Conservation (phyloP, 2,888 invertebrate species). For the Toxonevra muliebris region DNA sequence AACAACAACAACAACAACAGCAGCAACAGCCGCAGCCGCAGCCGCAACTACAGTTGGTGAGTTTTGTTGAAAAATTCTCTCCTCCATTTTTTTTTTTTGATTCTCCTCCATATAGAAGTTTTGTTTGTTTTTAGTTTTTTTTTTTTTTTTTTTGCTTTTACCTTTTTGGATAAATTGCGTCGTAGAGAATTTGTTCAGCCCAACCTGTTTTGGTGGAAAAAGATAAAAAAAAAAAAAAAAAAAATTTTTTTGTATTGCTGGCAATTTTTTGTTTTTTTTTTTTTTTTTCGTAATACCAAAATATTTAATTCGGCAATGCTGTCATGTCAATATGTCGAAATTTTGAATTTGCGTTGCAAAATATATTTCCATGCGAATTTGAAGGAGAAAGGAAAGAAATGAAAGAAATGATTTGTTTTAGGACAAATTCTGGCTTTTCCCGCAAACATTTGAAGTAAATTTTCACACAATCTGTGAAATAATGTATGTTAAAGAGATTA, state of each 20-base stretch:
- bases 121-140: slow-evolving; percentile 30
- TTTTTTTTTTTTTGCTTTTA: not conserved
- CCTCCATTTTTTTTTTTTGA: not conserved
- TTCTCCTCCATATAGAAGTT: slow-evolving; percentile 4
- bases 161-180: too few relatives aligned
- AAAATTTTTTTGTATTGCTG: not conserved
- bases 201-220: too few relatives aligned
- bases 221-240: too few relatives aligned
- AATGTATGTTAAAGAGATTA: too few relatives aligned
- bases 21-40: slow-evolving; percentile 42
- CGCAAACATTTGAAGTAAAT: too few relatives aligned
- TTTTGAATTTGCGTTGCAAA: not conserved
- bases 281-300: not conserved
- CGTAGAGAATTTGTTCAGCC: too few relatives aligned
- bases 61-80: slow-evolving; percentile 28
- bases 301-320: not conserved
- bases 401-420: too few relatives aligned
- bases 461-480: too few relatives aligned
- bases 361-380: too few relatives aligned
- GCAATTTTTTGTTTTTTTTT: not conserved
- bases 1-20: slow-evolving; percentile 36
- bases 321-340: slow-evolving; percentile 1
- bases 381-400: too few relatives aligned
- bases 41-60: slow-evolving; percentile 51
- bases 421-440: too few relatives aligned